A percentile compares a stretch with the other conserved stretches of the same genome.
These are phyloP conservation scores for Papilio polyxenes DNA, from an alignment of 1,140 invertebrate species.

Conservation along the genomic window DNA sequence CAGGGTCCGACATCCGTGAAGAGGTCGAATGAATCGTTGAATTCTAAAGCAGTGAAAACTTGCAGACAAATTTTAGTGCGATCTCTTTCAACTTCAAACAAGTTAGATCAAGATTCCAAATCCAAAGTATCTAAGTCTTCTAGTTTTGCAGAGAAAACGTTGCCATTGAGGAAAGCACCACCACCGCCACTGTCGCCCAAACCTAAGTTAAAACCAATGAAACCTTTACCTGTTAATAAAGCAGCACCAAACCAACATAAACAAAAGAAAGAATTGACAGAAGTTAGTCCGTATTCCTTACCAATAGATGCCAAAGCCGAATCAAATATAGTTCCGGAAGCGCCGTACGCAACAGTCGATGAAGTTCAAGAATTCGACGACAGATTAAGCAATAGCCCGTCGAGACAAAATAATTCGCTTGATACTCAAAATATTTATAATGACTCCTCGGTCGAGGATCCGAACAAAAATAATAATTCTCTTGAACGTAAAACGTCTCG, in stretches of 20 bases:
- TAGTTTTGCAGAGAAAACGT: slow-evolving; percentile 78
- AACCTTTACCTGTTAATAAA: slow-evolving; percentile 67
- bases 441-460: slow-evolving; percentile 51
- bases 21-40: slow-evolving; percentile 73
- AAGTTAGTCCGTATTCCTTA: slow-evolving; percentile 73
- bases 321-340: slow-evolving; percentile 56
- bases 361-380: slow-evolving; percentile 70
- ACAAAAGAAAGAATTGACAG: slow-evolving; percentile 61
- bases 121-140: slow-evolving; percentile 77
- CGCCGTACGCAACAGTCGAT: slow-evolving; percentile 71
- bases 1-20: slow-evolving; percentile 64
- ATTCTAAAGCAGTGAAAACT: slow-evolving; percentile 76
- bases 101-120: slow-evolving; percentile 75
- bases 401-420: slow-evolving; percentile 55
- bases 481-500: slow-evolving; percentile 73
- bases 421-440: slow-evolving; percentile 49
- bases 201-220: slow-evolving; percentile 78
- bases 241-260: slow-evolving; percentile 55
- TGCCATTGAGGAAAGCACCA: slow-evolving; percentile 78
- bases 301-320: slow-evolving; percentile 70
- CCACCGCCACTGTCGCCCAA: slow-evolving; percentile 79
- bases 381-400: slow-evolving; percentile 65
- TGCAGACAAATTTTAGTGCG: slow-evolving; percentile 79
- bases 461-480: slow-evolving; percentile 69
- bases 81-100: slow-evolving; percentile 76